Evolutionary conservation across 1,140 invertebrate genomes (phyloP).

Genomic region (Maconellicoccus hirsutus): DNA sequence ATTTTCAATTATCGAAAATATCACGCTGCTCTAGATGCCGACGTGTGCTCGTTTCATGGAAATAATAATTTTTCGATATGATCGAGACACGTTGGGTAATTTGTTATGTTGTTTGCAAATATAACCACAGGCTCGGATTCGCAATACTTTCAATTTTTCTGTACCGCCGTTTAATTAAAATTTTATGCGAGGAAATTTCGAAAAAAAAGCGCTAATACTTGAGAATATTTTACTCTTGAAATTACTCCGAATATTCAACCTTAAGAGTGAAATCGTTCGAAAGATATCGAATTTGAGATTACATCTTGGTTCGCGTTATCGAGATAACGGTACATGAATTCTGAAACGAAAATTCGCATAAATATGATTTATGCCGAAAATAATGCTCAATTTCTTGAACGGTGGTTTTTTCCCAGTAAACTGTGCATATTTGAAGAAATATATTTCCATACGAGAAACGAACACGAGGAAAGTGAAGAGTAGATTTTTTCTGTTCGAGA

Average conservation of each 20-base stretch:
- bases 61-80: not conserved
- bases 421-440: too few relatives aligned
- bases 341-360: not conserved
- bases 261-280: too few relatives aligned
- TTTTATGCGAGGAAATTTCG: not conserved
- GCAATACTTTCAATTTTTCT: too few relatives aligned
- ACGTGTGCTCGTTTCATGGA: conserved; percentile 1
- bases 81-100: not conserved
- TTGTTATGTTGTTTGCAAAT: not conserved
- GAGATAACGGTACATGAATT: not conserved
- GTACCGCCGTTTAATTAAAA: not conserved
- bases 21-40: not conserved
- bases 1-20: not conserved
- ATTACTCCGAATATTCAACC: too few relatives aligned
- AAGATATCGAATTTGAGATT: too few relatives aligned
- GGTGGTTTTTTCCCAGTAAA: not conserved
- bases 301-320: too few relatives aligned
- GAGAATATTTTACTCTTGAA: too few relatives aligned
- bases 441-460: too few relatives aligned
- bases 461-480: too few relatives aligned
- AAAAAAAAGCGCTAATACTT: too few relatives aligned
- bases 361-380: not conserved
- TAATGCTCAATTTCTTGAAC: not conserved
- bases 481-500: too few relatives aligned
- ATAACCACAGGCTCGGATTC: not conserved